Conservation (phyloP, 2,888 invertebrate genomes). For the Caenorhabditis sp. region DNA sequence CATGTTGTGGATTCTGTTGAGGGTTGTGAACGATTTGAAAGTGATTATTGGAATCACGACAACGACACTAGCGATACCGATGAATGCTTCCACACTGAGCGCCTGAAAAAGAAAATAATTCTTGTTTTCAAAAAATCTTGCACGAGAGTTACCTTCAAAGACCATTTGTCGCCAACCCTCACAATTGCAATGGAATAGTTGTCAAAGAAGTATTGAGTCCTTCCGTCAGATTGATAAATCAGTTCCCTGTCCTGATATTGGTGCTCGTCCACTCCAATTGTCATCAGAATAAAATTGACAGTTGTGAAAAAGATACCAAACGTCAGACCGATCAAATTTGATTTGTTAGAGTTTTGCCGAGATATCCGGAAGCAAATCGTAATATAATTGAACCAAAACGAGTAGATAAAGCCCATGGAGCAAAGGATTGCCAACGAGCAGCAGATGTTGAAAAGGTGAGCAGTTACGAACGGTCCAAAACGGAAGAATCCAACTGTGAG, state of each 20-base stretch:
- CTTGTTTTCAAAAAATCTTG: too few species aligned
- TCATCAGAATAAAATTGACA: constrained; percentile 48
- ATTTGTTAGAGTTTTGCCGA: constrained; percentile 12
- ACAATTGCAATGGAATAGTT: constrained; percentile 51
- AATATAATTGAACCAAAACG: constrained; percentile 53
- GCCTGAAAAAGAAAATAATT: too few species aligned
- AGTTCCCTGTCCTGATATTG: constrained; percentile 21
- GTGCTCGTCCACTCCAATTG: constrained; percentile 37
- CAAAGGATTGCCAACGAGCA: constrained; percentile 48
- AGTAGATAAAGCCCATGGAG: constrained; percentile 55
- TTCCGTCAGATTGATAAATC: constrained; percentile 14
- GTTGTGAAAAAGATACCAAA: constrained; percentile 36
- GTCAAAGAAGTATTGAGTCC: constrained; percentile 25
- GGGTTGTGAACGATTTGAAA: constrained; percentile 39
- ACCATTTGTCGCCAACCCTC: constrained; percentile 48
- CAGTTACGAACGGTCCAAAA: constrained; percentile 49
- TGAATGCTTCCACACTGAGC: constrained; percentile 48
- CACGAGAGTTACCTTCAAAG: too few species aligned
- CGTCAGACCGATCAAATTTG: constrained; percentile 16
- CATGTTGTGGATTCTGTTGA: constrained; percentile 35
- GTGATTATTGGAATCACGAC: constrained; percentile 50
- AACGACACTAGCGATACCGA: constrained; percentile 38
- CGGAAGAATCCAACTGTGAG: constrained; percentile 50
- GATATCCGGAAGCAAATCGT: constrained; percentile 45
- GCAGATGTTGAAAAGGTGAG: constrained; percentile 52